Percentiles rank a stretch among this genome's conserved stretches.
Conservation (phyloP, 2,797 vertebrate genomes). For the Chiloscyllium punctatum region DNA sequence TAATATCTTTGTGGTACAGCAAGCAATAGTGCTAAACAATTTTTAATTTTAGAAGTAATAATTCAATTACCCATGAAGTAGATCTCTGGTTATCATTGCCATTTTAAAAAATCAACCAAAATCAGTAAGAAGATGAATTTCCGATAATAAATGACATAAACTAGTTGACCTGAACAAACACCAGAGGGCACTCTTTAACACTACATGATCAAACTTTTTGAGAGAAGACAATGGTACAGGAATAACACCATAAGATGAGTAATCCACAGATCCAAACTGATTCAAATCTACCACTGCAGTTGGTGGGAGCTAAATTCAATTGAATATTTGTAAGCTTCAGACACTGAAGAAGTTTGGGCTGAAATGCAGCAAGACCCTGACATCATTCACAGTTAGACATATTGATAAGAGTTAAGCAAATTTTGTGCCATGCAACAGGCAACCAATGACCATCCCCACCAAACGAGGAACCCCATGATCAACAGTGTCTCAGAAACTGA, state of each 20-base stretch:
- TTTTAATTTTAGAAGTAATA: neutral
- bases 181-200: constrained; percentile 10
- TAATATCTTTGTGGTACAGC: neutral
- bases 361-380: neutral
- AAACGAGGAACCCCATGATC: neutral
- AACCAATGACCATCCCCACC: neutral
- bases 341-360: neutral
- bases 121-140: neutral
- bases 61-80: neutral
- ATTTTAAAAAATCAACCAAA: neutral
- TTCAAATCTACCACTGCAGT: neutral
- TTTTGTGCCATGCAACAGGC: neutral
- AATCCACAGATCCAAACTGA: too few relatives aligned
- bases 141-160: neutral
- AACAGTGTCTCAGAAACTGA: too few relatives aligned
- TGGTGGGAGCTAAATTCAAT: neutral
- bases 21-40: neutral
- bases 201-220: neutral
- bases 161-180: neutral
- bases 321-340: neutral
- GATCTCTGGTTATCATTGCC: neutral
- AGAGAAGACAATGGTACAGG: neutral
- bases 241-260: too few relatives aligned
- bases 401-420: neutral
- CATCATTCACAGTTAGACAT: neutral